phyloP scores from a whole-genome alignment of 53 echinoderm and acorn worm genomes.

The Astropecten irregularis region DNA sequence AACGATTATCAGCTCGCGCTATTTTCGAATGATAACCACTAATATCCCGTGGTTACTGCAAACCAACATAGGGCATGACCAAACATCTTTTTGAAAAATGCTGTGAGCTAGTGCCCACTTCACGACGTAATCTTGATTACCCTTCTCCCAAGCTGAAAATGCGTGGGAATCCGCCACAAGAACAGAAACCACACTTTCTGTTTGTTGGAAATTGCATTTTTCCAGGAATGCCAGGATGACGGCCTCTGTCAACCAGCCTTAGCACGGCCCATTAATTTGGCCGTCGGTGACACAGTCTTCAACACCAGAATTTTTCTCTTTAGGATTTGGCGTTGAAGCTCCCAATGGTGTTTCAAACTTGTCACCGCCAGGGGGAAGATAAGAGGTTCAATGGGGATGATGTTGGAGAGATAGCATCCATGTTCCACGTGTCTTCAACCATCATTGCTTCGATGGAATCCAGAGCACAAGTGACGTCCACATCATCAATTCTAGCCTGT shows the following conservation, averaged over 20 bases:
- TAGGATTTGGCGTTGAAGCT: no score
- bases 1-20: background rate
- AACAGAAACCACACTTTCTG: background rate
- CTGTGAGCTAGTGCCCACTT: background rate
- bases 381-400: background rate
- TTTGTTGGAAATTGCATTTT: background rate
- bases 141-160: slow-evolving; percentile 5
- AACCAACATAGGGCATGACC: slow-evolving; percentile 4
- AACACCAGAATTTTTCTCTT: no score
- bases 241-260: slow-evolving; percentile 12
- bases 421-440: background rate
- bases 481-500: background rate
- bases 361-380: background rate
- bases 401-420: slow-evolving; percentile 9
- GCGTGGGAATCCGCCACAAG: slow-evolving; percentile 13
- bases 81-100: background rate
- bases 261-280: background rate
- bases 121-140: background rate
- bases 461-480: background rate
- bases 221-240: background rate
- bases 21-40: background rate
- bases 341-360: background rate
- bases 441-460: background rate
- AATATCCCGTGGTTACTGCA: background rate
- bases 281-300: background rate